These are phyloP conservation scores for Lapara coniferarum DNA, from an alignment of 2,888 invertebrate genomes.

Conservation along the genomic window DNA sequence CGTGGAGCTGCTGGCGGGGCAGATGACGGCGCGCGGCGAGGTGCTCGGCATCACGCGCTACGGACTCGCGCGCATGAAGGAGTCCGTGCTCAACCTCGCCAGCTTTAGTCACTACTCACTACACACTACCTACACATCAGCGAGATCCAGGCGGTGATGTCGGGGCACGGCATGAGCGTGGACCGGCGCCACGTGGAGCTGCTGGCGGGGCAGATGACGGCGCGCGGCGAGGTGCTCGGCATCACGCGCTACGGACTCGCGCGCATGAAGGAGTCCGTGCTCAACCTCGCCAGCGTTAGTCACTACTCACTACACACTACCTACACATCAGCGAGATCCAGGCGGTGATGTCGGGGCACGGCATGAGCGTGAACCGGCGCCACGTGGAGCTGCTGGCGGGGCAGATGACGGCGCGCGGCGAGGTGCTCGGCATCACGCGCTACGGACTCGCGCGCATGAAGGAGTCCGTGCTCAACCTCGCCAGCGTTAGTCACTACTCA, in stretches of 20 bases:
- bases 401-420: slow-evolving; percentile 98
- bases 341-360: background rate
- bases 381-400: slow-evolving; percentile 99
- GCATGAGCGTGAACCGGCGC: slow-evolving; percentile 97
- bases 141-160: slow-evolving; percentile 66
- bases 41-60: slow-evolving; percentile 98
- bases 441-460: slow-evolving; percentile 99
- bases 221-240: slow-evolving; percentile 97
- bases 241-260: slow-evolving; percentile 98
- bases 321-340: no score
- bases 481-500: slow-evolving; percentile 85
- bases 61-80: slow-evolving; percentile 99
- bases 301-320: background rate
- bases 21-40: slow-evolving; percentile 99
- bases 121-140: no score
- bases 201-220: slow-evolving; percentile 99
- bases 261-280: slow-evolving; percentile 99
- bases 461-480: slow-evolving; percentile 98
- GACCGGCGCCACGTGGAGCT: slow-evolving; percentile 98
- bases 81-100: slow-evolving; percentile 98
- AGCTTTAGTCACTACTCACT: slow-evolving; percentile 81
- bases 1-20: slow-evolving; percentile 97
- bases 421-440: slow-evolving; percentile 98
- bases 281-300: slow-evolving; percentile 95
- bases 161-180: slow-evolving; percentile 89